Evolutionary conservation across 53 echinoderm and acorn worm genomes (phyloP), one percentile per base, ranked within the genome.

Genomic region (Echinometra lucunter): DNA sequence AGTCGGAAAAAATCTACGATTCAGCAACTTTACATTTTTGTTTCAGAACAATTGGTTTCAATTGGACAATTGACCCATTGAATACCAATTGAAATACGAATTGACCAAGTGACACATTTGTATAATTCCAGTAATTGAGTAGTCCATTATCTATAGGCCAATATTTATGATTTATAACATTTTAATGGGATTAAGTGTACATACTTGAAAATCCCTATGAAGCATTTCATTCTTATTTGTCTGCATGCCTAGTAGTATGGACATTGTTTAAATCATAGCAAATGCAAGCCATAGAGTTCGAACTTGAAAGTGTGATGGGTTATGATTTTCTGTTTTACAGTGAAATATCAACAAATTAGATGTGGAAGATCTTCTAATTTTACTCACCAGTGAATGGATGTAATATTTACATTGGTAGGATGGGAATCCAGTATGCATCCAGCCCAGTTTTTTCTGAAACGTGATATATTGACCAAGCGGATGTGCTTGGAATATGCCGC

Each of bases 391-490:
- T 67, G 91, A 91, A 91, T 72, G 66, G 91, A 70, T 70, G 70
- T 40, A 38, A 45, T 66, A 44, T 70, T 91, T 91, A 45, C 91
- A 91, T 70, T 91, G 66, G 70, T 44, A 38, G 40, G 16, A 63
- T 58, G 7, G 66, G 37, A 63, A 66, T 85, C 85, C 91, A 91
- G 69, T 42, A 91, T 67, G 66, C 91, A 70, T 91, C 91, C 66
- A 91, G n/a, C 70, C 89, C 60, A 57, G 60, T 60, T 60, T 60
- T 89, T 55, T 56, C 58, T 78, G 93, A 75, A 92, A 92, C 57
- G 32, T 32, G 55, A 92, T 92, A 74, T 92, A 78, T 78, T 92
- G 93, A 92, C 93, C 93, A 92, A 92, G 80, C 93, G 75, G 93
- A 92, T 92, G 75, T 78, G 66, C 75, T 55, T 57, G 28, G 56